Conservation (phyloP, 1,140 invertebrate genomes). For the Drosophila rhopaloa region DNA sequence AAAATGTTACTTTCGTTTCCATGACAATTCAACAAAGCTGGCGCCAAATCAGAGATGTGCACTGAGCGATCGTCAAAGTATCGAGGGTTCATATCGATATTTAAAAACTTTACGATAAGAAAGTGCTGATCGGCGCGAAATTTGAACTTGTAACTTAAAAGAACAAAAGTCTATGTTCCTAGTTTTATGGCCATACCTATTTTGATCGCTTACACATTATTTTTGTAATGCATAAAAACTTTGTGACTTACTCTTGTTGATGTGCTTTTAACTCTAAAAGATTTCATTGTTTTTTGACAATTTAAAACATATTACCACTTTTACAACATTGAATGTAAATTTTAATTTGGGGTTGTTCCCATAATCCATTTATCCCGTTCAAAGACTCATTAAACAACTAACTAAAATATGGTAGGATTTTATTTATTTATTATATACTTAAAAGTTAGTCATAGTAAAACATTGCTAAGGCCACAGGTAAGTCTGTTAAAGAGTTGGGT, state of each 20-base stretch:
- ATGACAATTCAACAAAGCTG: conserved; percentile 28
- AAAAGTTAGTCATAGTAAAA: conserved; percentile 68
- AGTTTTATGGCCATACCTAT: too few relatives aligned
- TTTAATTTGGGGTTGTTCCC: too few relatives aligned
- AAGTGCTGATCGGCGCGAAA: not conserved
- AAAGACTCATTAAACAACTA: not conserved
- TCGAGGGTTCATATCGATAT: not conserved
- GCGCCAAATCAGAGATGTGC: conserved; percentile 28
- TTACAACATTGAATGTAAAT: too few relatives aligned
- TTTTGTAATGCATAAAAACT: too few relatives aligned
- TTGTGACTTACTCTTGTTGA: too few relatives aligned
- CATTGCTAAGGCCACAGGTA: conserved; percentile 50
- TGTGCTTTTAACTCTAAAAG: too few relatives aligned
- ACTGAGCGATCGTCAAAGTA: not conserved
- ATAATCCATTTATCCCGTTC: too few relatives aligned
- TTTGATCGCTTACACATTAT: too few relatives aligned
- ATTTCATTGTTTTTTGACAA: too few relatives aligned
- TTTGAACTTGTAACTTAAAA: not conserved
- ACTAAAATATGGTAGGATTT: conserved; percentile 15
- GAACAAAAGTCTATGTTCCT: too few relatives aligned
- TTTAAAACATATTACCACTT: too few relatives aligned
- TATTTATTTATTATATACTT: conserved; percentile 57
- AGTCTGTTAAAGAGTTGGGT: conserved; percentile 52
- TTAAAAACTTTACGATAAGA: not conserved
- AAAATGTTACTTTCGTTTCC: conserved; percentile 12